Base-by-base conservation (phyloP, 2,113 vertebrate species). In the Leptobrachium ailaonicum region DNA sequence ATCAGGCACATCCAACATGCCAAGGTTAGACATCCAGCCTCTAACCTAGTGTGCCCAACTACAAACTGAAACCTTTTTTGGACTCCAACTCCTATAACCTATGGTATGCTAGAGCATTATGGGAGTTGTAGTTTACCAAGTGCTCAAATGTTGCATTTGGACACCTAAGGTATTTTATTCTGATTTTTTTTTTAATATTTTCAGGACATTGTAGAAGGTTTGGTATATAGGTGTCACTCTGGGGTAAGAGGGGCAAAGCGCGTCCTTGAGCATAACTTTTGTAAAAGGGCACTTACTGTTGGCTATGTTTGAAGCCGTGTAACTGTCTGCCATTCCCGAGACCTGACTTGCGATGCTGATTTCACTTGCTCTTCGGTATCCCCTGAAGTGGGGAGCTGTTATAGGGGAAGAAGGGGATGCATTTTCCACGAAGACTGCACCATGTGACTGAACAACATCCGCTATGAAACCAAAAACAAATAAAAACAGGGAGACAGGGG, bases 281-380 rank as follows among this genome's bases (percentile, higher is more conserved):
- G 67, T 67, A 71, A 80, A 42, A 50, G 41, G 0, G 75, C 88
- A 97, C 97, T 98, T 95, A 98, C 97, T 97, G 92, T 98, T 96
- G 90, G 96, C 95, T 87, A 98, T 95, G 94, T 94, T 95, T 93
- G 95, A 95, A 80, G 94, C 94, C 71, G 95, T 96, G 95, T 94
- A 96, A 95, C 94, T 98, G 93, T 98, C 97, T 69, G 96, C 96
- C 95, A 98, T 94, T 92, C 97, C 97, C 70, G 97, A 98, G 89
- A 97, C 96, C 92, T 98, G 97, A 94, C 97, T 98, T 92, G 96
- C 94, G 86, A 97, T 97, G 94, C 97, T 98, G 95, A 95, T 93
- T 91, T 98, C 97, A 87, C 97, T 98, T 89, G 96, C 94, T 86
- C 97, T 93, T 91, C 97, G 95, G 89, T 95, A 95, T 85, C 93